Percentiles rank a stretch among this genome's conserved stretches.
Conservation (phyloP, 2,888 invertebrate species). For the Bedellia somnulentella region DNA sequence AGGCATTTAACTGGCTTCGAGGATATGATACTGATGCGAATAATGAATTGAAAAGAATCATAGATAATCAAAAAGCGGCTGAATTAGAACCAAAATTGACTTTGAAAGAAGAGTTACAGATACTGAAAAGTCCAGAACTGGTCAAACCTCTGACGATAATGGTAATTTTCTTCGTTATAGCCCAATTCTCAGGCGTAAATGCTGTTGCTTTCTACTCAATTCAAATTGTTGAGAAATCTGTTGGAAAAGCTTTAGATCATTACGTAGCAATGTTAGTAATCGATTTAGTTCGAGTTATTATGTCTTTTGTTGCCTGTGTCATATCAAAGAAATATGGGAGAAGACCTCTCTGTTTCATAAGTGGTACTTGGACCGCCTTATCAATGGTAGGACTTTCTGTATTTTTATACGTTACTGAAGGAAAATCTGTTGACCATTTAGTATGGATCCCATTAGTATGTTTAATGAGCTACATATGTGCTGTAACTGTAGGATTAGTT, state of each 20-base stretch:
- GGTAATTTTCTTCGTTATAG: slow-evolving; percentile 66
- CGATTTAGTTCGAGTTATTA: slow-evolving; percentile 63
- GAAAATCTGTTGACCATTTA: slow-evolving; percentile 26
- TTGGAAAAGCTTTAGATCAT: slow-evolving; percentile 63
- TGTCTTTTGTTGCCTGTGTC: slow-evolving; percentile 65
- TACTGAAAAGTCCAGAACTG: slow-evolving; percentile 48
- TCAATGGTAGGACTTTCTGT: slow-evolving; percentile 61
- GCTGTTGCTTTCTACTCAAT: slow-evolving; percentile 74
- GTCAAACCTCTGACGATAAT: slow-evolving; percentile 64
- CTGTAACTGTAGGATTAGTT: slow-evolving; percentile 63
- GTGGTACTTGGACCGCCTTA: slow-evolving; percentile 63
- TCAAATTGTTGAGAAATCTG: slow-evolving; percentile 61
- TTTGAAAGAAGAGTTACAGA: slow-evolving; percentile 28
- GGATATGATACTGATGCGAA: slow-evolving; percentile 53
- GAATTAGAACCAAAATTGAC: slow-evolving; percentile 27
- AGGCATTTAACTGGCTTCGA: slow-evolving; percentile 62
- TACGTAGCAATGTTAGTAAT: slow-evolving; percentile 68
- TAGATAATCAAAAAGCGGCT: slow-evolving; percentile 35
- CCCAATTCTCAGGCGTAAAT: slow-evolving; percentile 72
- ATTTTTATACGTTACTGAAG: slow-evolving; percentile 30
- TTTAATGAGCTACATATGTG: slow-evolving; percentile 60
- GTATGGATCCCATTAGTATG: slow-evolving; percentile 54
- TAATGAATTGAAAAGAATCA: slow-evolving; percentile 46
- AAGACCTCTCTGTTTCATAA: slow-evolving; percentile 65
- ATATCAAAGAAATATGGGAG: slow-evolving; percentile 65